Evolutionary conservation across 1,140 invertebrate genomes (phyloP), one percentile per base, ranked within the genome.

Genomic region (Andrena cerasifolii): DNA sequence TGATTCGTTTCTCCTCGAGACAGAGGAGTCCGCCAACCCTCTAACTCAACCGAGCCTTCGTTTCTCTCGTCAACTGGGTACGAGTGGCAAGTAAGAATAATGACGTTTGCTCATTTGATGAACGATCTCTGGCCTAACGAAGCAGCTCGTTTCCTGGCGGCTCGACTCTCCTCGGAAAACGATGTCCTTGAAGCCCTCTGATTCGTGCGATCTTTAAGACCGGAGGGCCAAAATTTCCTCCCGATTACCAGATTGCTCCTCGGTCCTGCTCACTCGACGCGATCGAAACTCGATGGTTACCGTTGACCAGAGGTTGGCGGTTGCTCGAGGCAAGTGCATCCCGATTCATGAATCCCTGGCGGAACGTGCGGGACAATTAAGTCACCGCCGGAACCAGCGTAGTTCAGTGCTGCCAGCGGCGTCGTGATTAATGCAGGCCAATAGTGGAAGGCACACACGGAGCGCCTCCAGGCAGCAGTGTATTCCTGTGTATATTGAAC

Each of bases 401-500:
- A 71, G 53, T 71, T 76, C 54, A 28, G 59, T 26, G 49, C 31
- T 70, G 43, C 21, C 59, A 61, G 51, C 72, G 73, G 65, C 53
- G 77, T 56, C 16, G 70, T 89, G 80, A 87, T 89, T 89, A 86
- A 89, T 88, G 78, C 83, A 88, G 67, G 78, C 79, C 79, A 87
- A 87, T 88, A 80, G 78, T 61, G 82, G 78, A 87, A 77, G 79
- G 85, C 80, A 87, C 70, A 80, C 80, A 80, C 51, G 73, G 75
- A 83, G 79, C 82, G 79, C 80, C 87, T 83, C 67, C 76, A 82
- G 82, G 77, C 59, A 7, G 68, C 79, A 78, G 70, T 84, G 83
- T 87, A 88, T 89, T 88, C 76, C 80, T 82, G 87, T 87, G 82
- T 79, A 89, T 89, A 88, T 89, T 89, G 88, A 89, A 89, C 88